Conservation (phyloP, 2,888 invertebrate genomes). For the Ischnura elegans region DNA sequence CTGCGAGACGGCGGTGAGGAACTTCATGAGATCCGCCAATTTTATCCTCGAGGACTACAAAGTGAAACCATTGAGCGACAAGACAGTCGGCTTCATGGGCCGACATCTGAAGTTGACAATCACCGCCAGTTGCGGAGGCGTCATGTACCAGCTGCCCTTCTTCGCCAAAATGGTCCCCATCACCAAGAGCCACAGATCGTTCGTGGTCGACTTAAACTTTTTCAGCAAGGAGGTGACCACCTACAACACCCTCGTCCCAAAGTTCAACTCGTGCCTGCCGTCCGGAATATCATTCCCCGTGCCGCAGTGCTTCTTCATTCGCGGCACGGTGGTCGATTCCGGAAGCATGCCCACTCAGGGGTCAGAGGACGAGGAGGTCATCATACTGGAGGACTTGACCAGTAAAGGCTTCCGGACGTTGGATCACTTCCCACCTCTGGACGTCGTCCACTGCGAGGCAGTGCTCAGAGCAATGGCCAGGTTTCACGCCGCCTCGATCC, state of each 20-base stretch:
- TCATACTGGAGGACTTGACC: constrained; percentile 44
- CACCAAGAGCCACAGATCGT: not conserved
- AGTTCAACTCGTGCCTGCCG: not conserved
- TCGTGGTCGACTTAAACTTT: not conserved
- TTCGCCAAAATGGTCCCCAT: constrained; percentile 34
- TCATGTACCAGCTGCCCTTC: not conserved
- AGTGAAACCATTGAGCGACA: not conserved
- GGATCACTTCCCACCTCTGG: not conserved
- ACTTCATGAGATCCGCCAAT: not conserved
- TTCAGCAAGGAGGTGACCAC: constrained; percentile 31
- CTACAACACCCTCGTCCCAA: not conserved
- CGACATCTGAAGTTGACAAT: not conserved
- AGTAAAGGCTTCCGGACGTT: constrained; percentile 11
- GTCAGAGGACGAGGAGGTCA: constrained; percentile 27
- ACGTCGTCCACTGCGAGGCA: not conserved
- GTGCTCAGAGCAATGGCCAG: constrained; percentile 8
- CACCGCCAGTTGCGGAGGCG: not conserved
- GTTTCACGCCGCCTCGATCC: constrained; percentile 32
- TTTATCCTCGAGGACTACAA: constrained; percentile 34
- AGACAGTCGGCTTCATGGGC: constrained; percentile 14
- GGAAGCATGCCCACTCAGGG: not conserved
- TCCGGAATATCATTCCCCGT: not conserved
- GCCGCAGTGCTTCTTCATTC: constrained; percentile 27
- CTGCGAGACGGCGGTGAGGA: constrained; percentile 40
- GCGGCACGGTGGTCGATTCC: not conserved